Conservation (phyloP, 2,888 invertebrate genomes). For the Macrosiphum euphorbiae region DNA sequence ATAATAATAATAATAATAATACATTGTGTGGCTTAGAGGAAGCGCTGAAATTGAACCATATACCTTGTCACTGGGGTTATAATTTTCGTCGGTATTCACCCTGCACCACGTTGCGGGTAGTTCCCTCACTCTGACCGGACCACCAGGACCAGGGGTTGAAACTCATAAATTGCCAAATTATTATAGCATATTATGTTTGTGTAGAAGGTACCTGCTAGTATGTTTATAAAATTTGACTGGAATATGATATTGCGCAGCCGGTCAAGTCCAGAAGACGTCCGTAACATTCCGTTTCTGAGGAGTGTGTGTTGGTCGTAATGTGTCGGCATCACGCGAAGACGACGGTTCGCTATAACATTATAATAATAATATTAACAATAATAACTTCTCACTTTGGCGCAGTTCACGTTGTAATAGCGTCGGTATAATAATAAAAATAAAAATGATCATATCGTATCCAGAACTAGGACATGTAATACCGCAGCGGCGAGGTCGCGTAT, state of each 20-base stretch:
- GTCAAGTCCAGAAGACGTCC: constrained; percentile 21
- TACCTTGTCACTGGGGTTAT: not conserved
- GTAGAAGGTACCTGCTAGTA: not conserved
- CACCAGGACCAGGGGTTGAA: not conserved
- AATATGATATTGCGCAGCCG: not conserved
- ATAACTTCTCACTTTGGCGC: not conserved
- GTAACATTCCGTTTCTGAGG: not conserved
- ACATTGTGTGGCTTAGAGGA: not conserved
- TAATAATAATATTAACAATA: not conserved
- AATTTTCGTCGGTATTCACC: constrained; percentile 2
- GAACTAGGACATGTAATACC: no score
- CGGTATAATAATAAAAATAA: not conserved
- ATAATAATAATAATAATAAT: not conserved
- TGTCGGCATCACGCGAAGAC: constrained; percentile 23
- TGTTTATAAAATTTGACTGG: not conserved
- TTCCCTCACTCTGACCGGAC: not conserved
- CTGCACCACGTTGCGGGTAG: not conserved
- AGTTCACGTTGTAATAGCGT: no score
- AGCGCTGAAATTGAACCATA: not conserved
- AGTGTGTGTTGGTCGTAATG: constrained; percentile 11
- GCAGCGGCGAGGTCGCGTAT: not conserved
- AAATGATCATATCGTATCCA: not conserved
- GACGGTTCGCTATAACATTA: not conserved
- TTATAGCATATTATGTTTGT: constrained; percentile 10
- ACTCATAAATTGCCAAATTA: constrained; percentile 45